Percentiles rank a stretch among this genome's conserved stretches.
phyloP scores from a whole-genome alignment of 1,140 invertebrate species.

The Pissodes strobi region DNA sequence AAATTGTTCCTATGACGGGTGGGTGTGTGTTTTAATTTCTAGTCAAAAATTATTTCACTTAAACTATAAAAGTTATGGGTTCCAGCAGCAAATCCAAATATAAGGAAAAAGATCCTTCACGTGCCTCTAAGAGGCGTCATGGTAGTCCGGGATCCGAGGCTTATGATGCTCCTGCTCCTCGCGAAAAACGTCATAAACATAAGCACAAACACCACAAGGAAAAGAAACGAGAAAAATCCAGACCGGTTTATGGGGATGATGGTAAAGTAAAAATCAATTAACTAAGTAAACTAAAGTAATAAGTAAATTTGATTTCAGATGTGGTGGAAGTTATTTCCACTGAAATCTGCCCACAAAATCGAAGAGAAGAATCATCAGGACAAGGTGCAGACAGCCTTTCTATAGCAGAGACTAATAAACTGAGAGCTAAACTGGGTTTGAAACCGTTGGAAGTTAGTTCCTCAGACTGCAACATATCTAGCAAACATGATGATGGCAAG shows the following conservation, averaged over 20 bases:
- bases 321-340: constrained; percentile 49
- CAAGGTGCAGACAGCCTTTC: constrained; percentile 68
- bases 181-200: constrained; percentile 64
- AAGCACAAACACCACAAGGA: constrained; percentile 66
- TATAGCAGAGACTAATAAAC: constrained; percentile 89
- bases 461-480: constrained; percentile 49
- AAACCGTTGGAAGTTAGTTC: constrained; percentile 83
- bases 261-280: constrained; percentile 57
- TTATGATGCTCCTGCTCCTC: constrained; percentile 57
- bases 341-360: background rate
- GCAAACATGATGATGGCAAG: constrained; percentile 58
- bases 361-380: constrained; percentile 29
- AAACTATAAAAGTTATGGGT: constrained; percentile 57
- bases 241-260: constrained; percentile 61
- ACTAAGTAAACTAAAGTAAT: too few relatives aligned
- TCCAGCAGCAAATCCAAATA: constrained; percentile 61
- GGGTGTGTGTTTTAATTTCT: too few relatives aligned
- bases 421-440: constrained; percentile 90
- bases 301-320: constrained; percentile 43
- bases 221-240: constrained; percentile 59
- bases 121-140: constrained; percentile 59
- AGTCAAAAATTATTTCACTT: too few relatives aligned
- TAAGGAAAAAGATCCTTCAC: constrained; percentile 44
- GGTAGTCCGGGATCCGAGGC: constrained; percentile 58
- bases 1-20: too few relatives aligned